Base-by-base conservation (phyloP, 2,797 vertebrate genomes). In the Podargus strigoides region DNA sequence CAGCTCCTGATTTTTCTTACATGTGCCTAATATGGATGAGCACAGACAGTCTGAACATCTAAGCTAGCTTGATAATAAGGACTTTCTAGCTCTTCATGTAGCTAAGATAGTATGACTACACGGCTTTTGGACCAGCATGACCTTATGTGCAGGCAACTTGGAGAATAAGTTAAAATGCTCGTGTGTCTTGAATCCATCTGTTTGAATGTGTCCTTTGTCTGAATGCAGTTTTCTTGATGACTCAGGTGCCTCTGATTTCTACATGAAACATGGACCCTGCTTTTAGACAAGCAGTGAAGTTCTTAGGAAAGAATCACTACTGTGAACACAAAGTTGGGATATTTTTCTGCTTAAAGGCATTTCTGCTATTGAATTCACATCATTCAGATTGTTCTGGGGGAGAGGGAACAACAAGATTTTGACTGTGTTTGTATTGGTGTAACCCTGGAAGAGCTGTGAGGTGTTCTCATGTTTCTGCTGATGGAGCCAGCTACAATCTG, bases 221-320 rank as follows among this genome's bases (percentile, higher is more conserved):
- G 27, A 19, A n/a, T 1, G 23, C n/a, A 21, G n/a, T 47, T 47
- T 52, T 22, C 12, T 37, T 27, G 75, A 16, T 44, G n/a, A 37
- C 49, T n/a, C 36, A 24, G 24, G 15, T 58, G 56, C 69, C 58
- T 81, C 44, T 30, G 64, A 28, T 11, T 46, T 77, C 4, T 28
- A 8, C 0, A 2, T 34, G 49, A 63, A 69, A n/a, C 0, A 0
- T 24, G n/a, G 59, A 50, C 44, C 78, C 32, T 0, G 5, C 27
- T 62, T 62, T n/a, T 49, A 56, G 32, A 24, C 4, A 7, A 69
- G 34, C 64, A 66, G 14, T 26, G 46, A 37, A 44, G 16, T 72
- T 91, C 39, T 82, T 53, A 5, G 27, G 23, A 53, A 60, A 60
- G 14, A 34, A 42, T 47, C 59, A 34, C 27, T 60, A 9, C 39